Conservation (phyloP, 2,888 invertebrate species). For the Marasmarcha lunaedactyla region DNA sequence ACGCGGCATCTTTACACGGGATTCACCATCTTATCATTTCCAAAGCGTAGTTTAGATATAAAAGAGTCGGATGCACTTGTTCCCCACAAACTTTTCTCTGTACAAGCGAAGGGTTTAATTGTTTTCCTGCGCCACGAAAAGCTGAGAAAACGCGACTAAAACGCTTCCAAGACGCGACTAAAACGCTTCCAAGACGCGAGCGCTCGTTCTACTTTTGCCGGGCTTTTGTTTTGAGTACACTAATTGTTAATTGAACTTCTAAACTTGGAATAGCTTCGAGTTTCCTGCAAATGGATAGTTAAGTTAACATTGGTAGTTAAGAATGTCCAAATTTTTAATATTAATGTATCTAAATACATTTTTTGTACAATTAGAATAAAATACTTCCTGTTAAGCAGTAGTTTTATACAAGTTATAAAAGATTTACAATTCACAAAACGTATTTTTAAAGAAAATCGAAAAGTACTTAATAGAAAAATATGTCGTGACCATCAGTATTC, state of each 20-base stretch:
- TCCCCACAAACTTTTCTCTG: slow-evolving; percentile 45
- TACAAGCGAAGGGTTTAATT: slow-evolving; percentile 61
- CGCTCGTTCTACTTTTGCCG: slow-evolving; percentile 33
- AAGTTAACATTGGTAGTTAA: no score
- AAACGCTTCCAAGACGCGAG: slow-evolving; percentile 16
- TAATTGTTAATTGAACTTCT: slow-evolving; percentile 47
- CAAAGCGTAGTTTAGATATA: slow-evolving; percentile 22
- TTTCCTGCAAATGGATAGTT: no score
- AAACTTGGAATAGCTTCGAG: not conserved
- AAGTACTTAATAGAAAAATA: no score
- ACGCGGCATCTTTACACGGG: no score
- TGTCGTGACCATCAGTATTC: no score
- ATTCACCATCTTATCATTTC: slow-evolving; percentile 3
- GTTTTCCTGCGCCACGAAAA: slow-evolving; percentile 47
- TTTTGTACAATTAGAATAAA: no score
- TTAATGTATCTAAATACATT: no score
- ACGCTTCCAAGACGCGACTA: slow-evolving; percentile 25
- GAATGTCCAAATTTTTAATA: no score
- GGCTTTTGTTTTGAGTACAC: slow-evolving; percentile 41
- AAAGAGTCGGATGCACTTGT: slow-evolving; percentile 45
- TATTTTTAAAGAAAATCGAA: no score
- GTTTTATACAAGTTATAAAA: no score
- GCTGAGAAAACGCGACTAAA: slow-evolving; percentile 41
- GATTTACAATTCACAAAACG: no score
- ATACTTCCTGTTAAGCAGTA: no score